Percentiles rank a stretch among this genome's conserved stretches.
These are phyloP conservation scores for Halocynthia aurantium DNA, from an alignment of 23 tunicate species.

Conservation along the genomic window DNA sequence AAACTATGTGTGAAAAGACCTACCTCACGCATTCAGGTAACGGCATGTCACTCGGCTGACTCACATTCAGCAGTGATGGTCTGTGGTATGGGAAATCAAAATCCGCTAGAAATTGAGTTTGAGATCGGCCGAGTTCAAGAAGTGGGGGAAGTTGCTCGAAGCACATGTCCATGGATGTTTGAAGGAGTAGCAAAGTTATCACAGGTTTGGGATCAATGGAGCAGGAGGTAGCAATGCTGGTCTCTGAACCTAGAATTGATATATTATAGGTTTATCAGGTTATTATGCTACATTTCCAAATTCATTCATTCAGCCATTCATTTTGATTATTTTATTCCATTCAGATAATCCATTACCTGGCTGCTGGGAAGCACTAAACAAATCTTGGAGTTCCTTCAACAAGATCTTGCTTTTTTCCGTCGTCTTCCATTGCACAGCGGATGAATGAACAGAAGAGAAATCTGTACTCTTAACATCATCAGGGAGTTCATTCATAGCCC, in stretches of 20 bases:
- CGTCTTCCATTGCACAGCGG: conserved; percentile 64
- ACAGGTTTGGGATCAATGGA: conserved; percentile 6
- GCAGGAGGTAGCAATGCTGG: conserved; percentile 30
- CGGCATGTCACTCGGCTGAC: conserved; percentile 2
- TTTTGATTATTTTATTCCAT: background rate
- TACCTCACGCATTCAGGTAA: conserved; percentile 27
- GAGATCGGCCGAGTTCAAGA: conserved; percentile 36
- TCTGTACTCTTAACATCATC: conserved; percentile 31
- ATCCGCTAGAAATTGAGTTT: conserved; percentile 14
- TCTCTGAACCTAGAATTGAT: conserved; percentile 62
- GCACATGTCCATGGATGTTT: conserved; percentile 66
- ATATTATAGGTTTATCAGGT: background rate
- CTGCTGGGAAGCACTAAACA: conserved; percentile 63
- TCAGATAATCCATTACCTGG: conserved; percentile 34
- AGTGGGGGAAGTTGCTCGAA: conserved; percentile 75
- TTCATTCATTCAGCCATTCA: too few species aligned
- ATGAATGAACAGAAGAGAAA: conserved; percentile 23
- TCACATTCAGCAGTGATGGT: conserved; percentile 64
- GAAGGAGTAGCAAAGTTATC: conserved; percentile 39
- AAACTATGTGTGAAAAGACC: background rate
- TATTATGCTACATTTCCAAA: background rate
- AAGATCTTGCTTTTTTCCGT: conserved; percentile 26
- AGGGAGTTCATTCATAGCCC: conserved; percentile 35
- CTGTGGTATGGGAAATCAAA: conserved; percentile 84
- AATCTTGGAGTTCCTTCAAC: conserved; percentile 35